These are phyloP conservation scores for Corbicula japonica DNA, from an alignment of 2,888 invertebrate genomes.

Conservation along the genomic window DNA sequence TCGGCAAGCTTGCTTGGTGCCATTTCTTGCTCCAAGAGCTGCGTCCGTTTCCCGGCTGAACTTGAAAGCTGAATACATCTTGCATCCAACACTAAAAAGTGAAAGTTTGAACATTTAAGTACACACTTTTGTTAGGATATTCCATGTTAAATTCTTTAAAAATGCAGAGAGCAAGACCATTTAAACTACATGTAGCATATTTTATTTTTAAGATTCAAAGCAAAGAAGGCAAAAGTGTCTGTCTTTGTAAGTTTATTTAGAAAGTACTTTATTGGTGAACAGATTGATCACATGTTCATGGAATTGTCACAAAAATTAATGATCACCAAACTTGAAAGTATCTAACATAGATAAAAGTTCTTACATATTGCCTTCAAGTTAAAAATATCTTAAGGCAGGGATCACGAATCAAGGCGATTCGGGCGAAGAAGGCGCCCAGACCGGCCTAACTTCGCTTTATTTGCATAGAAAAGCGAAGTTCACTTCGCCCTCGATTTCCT, in stretches of 20 bases:
- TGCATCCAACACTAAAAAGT: slow-evolving; percentile 27
- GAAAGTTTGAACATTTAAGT: not conserved
- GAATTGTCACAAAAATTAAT: too few species aligned
- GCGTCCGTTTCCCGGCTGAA: slow-evolving; percentile 15
- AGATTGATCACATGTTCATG: too few species aligned
- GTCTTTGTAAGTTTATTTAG: not conserved
- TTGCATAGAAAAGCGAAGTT: too few species aligned
- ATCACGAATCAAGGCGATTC: too few species aligned
- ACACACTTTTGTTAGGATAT: not conserved
- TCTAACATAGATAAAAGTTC: too few species aligned
- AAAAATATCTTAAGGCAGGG: too few species aligned
- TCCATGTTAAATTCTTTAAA: not conserved
- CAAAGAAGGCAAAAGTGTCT: not conserved
- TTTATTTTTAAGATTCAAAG: not conserved
- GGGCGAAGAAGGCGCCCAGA: too few species aligned
- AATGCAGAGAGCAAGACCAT: not conserved
- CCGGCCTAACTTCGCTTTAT: too few species aligned
- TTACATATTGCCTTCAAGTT: too few species aligned
- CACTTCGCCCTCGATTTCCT: too few species aligned
- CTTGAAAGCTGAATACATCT: slow-evolving; percentile 13
- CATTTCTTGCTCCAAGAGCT: not conserved
- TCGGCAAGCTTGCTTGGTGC: not conserved
- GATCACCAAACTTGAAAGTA: too few species aligned
- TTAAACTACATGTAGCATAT: not conserved
- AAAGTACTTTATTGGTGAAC: not conserved